These are phyloP conservation scores for Tortricodes alternella DNA, from an alignment of 2,888 invertebrate genomes.

Conservation along the genomic window DNA sequence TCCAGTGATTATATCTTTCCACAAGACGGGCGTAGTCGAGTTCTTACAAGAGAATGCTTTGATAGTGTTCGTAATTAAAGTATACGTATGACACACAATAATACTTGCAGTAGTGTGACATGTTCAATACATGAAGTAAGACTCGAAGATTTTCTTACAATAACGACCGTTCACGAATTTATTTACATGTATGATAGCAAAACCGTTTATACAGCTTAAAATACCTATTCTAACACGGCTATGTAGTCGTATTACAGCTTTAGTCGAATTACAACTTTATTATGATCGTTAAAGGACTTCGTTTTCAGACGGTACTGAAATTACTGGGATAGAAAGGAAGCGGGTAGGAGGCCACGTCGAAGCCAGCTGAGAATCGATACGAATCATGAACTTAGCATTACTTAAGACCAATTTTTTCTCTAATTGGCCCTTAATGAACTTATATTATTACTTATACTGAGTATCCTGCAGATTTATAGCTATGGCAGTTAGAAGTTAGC, in stretches of 20 bases:
- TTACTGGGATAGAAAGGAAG: conserved; percentile 18
- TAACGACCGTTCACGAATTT: background rate
- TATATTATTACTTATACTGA: background rate
- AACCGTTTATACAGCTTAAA: conserved; percentile 12
- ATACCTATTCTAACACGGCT: conserved; percentile 20
- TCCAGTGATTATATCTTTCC: too few relatives aligned
- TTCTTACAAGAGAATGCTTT: background rate
- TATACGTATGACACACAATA: background rate
- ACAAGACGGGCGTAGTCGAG: background rate
- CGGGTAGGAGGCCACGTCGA: conserved; percentile 6
- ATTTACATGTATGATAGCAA: conserved; percentile 9
- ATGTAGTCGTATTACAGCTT: conserved; percentile 12
- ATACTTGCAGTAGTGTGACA: background rate
- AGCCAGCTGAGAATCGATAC: conserved; percentile 15
- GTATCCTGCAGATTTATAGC: background rate
- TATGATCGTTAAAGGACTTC: conserved; percentile 4
- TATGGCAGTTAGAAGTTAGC: conserved; percentile 26
- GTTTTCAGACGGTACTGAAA: conserved; percentile 17
- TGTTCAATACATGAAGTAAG: background rate
- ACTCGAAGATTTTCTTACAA: background rate
- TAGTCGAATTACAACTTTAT: conserved; percentile 10
- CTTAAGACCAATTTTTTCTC: background rate
- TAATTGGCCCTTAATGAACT: too few relatives aligned
- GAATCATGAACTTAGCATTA: background rate
- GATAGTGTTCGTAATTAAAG: background rate